Base-by-base conservation (phyloP, 2,888 invertebrate genomes). In the Mythimna impura region DNA sequence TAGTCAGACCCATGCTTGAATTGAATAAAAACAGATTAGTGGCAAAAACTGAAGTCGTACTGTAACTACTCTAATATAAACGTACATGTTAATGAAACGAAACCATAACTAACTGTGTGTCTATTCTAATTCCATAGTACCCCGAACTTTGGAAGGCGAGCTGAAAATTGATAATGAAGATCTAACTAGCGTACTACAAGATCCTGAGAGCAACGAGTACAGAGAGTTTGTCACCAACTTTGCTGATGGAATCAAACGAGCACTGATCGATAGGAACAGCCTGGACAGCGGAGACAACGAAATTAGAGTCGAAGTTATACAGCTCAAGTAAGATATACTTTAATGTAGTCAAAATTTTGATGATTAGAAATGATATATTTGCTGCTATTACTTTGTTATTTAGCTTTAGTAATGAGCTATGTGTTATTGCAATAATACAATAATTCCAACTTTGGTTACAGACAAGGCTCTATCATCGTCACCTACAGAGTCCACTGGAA, bases 401-500 rank as follows among this genome's bases (percentile, higher is more conserved):
- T 20, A 12, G n/a, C n/a, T 36, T n/a, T 14, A 12, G 14, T 2
- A 30, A n/a, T 50, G 12, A 40, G 12, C 7, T 12, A 20, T 54
- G 20, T 40, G 14, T n/a, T 22, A 47, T 17, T 10, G 36, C 34
- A 50, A 63, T 36, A n/a, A 20, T 25, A 25, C 17, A 69, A 63
- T 17, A 30, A 20, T 43, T 12, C 36, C 1, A 17, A 78, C 71
- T 66, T 70, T 73, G 69, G 72, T 87, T 96, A 74, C 94, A 97
- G 97, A 85, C 95, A 97, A 69, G 97, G 97, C 77, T 97, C 97
- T 74, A 95, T 98, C 62, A 93, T 97, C 57, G 97, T 97, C 6
- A 97, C 97, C 77, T 97, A 97, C 91, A 95, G 97, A 86, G 94
- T 98, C 50, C 97, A 97, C 68, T 98, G 97, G 98, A 94, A 93